phyloP scores from a whole-genome alignment of 2,888 invertebrate genomes.

The Meiosimyza platycephala region DNA sequence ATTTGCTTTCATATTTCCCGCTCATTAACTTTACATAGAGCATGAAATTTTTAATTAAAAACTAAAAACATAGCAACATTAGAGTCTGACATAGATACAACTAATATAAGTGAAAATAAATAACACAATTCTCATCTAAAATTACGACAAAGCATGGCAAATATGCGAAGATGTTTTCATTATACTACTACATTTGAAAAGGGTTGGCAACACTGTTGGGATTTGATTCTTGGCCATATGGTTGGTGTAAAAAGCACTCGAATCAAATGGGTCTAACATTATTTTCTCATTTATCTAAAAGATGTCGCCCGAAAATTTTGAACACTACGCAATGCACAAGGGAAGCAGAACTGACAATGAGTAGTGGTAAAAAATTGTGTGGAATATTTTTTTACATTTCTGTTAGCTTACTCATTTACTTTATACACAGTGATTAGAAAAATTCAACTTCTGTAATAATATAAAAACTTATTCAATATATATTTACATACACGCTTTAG shows the following conservation, averaged over 20 bases:
- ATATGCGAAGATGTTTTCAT: conserved; percentile 1
- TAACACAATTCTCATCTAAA: conserved; percentile 7
- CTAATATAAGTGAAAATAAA: not conserved
- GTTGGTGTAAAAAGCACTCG: not conserved
- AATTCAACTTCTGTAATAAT: too few relatives aligned
- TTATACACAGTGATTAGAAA: too few relatives aligned
- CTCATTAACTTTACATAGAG: conserved; percentile 21
- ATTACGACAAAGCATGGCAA: conserved; percentile 10
- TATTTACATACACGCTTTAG: too few relatives aligned
- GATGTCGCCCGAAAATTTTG: conserved; percentile 17
- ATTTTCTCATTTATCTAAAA: conserved; percentile 28
- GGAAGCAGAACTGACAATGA: too few relatives aligned
- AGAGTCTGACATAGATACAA: not conserved
- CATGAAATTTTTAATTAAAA: conserved; percentile 29
- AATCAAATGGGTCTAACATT: conserved; percentile 25
- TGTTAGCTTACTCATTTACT: too few relatives aligned
- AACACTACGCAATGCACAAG: not conserved
- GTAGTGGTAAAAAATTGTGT: too few relatives aligned
- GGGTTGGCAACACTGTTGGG: not conserved
- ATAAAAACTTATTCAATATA: too few relatives aligned
- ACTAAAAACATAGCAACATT: not conserved
- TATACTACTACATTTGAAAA: too few relatives aligned
- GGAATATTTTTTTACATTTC: too few relatives aligned
- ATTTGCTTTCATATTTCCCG: conserved; percentile 4
- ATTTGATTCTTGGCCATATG: not conserved